These are phyloP conservation scores for Drosophila teissieri DNA, from an alignment of 1,140 invertebrate species.

Conservation along the genomic window DNA sequence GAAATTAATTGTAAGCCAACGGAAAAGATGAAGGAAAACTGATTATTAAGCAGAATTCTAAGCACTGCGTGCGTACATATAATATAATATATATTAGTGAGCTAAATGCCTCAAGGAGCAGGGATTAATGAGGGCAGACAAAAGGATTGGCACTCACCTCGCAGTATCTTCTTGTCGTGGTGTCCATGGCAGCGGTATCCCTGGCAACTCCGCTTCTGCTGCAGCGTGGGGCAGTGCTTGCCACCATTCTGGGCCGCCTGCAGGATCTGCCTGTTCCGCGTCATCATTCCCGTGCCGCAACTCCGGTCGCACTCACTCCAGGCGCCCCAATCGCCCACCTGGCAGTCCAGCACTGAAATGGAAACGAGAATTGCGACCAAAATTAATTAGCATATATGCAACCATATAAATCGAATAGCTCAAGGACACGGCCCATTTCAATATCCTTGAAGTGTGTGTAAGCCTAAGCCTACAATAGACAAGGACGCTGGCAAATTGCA, in stretches of 20 bases:
- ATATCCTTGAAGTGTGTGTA: neutral
- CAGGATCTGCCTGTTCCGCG: conserved; percentile 87
- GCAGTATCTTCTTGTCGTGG: conserved; percentile 87
- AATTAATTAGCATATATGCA: too few species aligned
- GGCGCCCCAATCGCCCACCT: conserved; percentile 90
- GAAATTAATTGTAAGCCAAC: neutral
- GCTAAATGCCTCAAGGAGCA: too few species aligned
- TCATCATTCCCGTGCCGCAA: conserved; percentile 91
- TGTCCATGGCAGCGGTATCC: conserved; percentile 89
- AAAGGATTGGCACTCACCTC: conserved; percentile 86
- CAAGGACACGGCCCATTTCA: too few species aligned
- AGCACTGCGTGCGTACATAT: too few species aligned
- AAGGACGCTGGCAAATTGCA: conserved; percentile 9
- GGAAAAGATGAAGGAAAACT: neutral
- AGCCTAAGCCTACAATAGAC: neutral
- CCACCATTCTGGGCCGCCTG: conserved; percentile 90
- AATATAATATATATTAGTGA: too few species aligned
- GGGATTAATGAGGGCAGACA: neutral
- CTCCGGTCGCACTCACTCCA: conserved; percentile 91
- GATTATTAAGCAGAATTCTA: neutral
- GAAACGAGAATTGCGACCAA: too few species aligned
- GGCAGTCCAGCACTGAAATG: conserved; percentile 90
- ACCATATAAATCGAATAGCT: too few species aligned
- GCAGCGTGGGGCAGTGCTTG: conserved; percentile 89
- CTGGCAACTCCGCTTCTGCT: conserved; percentile 90